Conservation (phyloP, 1,140 invertebrate species). For the Oscheius sp. region DNA sequence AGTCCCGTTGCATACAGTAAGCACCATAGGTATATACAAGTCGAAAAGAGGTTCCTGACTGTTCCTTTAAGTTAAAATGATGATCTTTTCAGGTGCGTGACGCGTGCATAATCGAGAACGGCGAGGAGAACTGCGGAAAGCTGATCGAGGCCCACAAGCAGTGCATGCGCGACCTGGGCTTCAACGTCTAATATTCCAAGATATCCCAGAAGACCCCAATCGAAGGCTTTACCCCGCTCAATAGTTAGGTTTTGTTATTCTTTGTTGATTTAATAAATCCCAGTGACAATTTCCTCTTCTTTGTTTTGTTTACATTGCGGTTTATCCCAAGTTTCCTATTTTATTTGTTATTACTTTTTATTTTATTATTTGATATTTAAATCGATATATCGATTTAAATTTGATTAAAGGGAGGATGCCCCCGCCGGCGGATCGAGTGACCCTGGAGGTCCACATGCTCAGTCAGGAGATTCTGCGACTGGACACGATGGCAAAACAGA, state of each 20-base stretch:
- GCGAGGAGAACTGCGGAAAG: conserved; percentile 83
- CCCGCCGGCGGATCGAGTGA: background rate
- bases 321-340: too few species aligned
- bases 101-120: conserved; percentile 78
- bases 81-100: conserved; percentile 49
- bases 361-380: too few species aligned
- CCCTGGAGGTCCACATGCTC: background rate
- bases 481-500: background rate
- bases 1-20: too few species aligned
- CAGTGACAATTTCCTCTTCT: too few species aligned
- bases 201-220: conserved; percentile 18
- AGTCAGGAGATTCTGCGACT: conserved; percentile 8
- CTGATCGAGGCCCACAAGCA: conserved; percentile 92
- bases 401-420: too few species aligned
- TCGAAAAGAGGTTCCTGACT: too few species aligned
- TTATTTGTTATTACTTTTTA: too few species aligned
- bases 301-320: too few species aligned
- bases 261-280: too few species aligned
- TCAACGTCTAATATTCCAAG: conserved; percentile 79
- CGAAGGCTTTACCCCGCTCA: background rate
- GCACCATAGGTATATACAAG: too few species aligned
- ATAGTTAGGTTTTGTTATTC: conserved; percentile 25
- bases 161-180: conserved; percentile 91
- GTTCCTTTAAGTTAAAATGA: background rate
- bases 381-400: too few species aligned